Evolutionary conservation across 2,888 invertebrate species (phyloP), one percentile per base, ranked within the genome.

Genomic region (Pterobdella sp.): DNA sequence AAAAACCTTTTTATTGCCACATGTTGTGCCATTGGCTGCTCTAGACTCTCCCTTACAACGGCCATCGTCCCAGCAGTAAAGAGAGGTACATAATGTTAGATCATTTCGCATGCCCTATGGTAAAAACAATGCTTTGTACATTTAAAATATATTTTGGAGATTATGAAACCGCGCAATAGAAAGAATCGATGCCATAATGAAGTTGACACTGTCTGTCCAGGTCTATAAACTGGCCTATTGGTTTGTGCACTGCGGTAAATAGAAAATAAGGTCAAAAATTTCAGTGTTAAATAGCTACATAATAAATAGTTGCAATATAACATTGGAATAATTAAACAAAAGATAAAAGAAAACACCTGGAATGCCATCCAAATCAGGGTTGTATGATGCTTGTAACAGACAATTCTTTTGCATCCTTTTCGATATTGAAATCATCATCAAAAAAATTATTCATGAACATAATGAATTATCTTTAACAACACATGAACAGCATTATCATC

Each of bases 161-260:
- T 1, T 34, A 22, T 26, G n/a, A 4, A 75, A 76, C 81, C 76
- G 79, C 77, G 67, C 81, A 81, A 32, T 80, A 77, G 73, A 78
- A 80, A 18, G 81, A 80, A 0, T 72, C 73, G 7, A 74, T 70
- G 18, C 81, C 81, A 77, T 79, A 79, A 22, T 80, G 78, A 65
- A 78, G 75, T 34, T 77, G 74, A 65, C 81, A 81, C 73, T 81
- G 81, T 4, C 79, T 77, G 72, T 81, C 80, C 10, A 79, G 78
- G 34, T 75, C 72, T 68, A 78, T 77, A 22, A 77, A 69, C 72
- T 81, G 80, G 0, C 81, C 81, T 0, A 80, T 80, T n/a, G 78
- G 74, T 14, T 63, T 67, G 31, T 68, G 42, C 1, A 42, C 35
- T 4, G 52, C 22, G 29, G 35, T 73, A n/a, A n/a, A n/a, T n/a